Conservation (phyloP, 2,113 vertebrate genomes). For the Burhinus oedicnemus region DNA sequence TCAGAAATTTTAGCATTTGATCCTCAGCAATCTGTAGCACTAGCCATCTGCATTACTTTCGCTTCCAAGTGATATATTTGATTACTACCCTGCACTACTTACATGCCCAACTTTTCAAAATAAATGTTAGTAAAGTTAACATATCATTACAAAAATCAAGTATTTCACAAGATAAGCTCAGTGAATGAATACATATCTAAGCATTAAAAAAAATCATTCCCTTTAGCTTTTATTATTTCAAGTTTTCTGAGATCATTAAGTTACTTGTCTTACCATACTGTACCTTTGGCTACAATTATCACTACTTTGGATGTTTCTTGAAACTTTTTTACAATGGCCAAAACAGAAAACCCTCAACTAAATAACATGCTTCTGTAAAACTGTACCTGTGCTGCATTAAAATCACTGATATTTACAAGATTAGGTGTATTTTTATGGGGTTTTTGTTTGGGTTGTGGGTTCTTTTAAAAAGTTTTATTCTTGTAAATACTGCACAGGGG, state of each 20-base stretch:
- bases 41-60: not conserved
- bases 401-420: not conserved
- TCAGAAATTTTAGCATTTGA: not conserved
- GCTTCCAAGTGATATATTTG: not conserved
- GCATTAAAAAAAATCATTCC: not conserved
- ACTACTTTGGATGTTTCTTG: not conserved
- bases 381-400: not conserved
- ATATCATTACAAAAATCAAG: not conserved
- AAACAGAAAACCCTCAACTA: not conserved
- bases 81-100: not conserved
- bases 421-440: not conserved
- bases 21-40: not conserved
- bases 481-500: not conserved
- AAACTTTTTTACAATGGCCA: not conserved
- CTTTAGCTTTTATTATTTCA: not conserved
- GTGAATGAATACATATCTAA: fast-evolving
- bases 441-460: not conserved
- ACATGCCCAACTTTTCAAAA: not conserved
- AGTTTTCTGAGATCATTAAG: not conserved
- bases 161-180: not conserved
- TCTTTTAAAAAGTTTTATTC: not conserved
- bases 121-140: not conserved
- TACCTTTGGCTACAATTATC: not conserved
- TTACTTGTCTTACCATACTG: not conserved
- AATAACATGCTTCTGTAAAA: not conserved